Percentiles rank a stretch among this genome's conserved stretches.
These are phyloP conservation scores for Empis livida DNA, from an alignment of 2,888 invertebrate species.

Conservation along the genomic window DNA sequence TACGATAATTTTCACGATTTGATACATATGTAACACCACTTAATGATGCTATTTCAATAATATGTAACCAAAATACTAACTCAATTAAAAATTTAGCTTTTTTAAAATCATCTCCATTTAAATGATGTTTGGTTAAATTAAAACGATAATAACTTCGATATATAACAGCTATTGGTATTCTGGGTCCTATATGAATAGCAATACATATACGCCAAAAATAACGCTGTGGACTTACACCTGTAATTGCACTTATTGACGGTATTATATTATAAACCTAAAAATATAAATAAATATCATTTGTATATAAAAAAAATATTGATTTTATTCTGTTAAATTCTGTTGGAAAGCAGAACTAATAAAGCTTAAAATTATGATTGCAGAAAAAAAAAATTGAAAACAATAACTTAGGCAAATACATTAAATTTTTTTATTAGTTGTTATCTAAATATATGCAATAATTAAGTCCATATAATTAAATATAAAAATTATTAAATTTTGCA, in stretches of 20 bases:
- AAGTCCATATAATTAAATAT: no score
- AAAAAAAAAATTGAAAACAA: no score
- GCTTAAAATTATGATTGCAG: no score
- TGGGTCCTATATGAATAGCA: constrained; percentile 82
- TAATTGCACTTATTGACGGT: constrained; percentile 91
- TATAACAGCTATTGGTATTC: constrained; percentile 76
- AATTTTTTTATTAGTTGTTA: no score
- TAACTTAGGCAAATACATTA: no score
- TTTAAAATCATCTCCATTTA: constrained; percentile 19
- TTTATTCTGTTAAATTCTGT: not conserved
- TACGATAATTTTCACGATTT: constrained; percentile 90
- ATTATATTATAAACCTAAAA: constrained; percentile 83
- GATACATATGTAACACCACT: constrained; percentile 88
- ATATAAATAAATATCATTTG: no score
- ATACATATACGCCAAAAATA: constrained; percentile 88
- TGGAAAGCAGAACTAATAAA: no score
- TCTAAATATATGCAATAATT: no score
- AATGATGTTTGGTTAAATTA: constrained; percentile 28
- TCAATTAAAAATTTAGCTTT: constrained; percentile 50
- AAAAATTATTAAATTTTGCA: no score
- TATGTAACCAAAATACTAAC: constrained; percentile 69
- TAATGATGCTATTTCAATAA: constrained; percentile 72
- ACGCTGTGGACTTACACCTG: constrained; percentile 82
- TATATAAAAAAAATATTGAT: not conserved
- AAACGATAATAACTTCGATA: constrained; percentile 71